These are phyloP conservation scores for Hydropotes inermis DNA, from an alignment of 2,113 vertebrate species.

Conservation along the genomic window DNA sequence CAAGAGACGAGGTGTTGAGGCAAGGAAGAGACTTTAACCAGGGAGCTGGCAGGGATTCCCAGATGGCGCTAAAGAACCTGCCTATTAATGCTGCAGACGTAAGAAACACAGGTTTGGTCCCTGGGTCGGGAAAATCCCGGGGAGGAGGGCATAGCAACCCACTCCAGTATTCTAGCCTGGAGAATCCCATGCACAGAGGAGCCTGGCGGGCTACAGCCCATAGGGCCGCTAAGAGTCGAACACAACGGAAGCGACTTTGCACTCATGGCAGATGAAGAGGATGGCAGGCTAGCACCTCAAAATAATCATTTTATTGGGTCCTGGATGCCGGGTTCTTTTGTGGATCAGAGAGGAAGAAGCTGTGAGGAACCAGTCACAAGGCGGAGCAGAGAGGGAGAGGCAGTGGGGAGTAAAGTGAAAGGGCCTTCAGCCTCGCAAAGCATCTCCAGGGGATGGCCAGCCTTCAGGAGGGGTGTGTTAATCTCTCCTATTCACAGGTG, in stretches of 20 bases:
- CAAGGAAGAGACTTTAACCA: neutral
- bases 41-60: neutral
- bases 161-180: neutral
- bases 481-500: neutral
- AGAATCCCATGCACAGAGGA: neutral
- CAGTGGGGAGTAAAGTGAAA: neutral
- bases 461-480: neutral
- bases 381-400: neutral
- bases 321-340: neutral
- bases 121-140: accelerated
- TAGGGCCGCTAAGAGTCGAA: accelerated
- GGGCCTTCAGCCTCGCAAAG: neutral
- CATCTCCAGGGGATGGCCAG: neutral
- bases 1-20: neutral
- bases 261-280: neutral
- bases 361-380: neutral
- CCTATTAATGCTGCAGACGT: neutral
- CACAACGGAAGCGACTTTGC: neutral
- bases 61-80: neutral
- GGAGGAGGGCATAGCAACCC: neutral
- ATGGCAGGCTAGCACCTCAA: neutral
- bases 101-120: neutral
- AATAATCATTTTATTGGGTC: neutral
- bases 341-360: neutral
- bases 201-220: neutral